Evolutionary conservation across 2,113 vertebrate genomes (phyloP).

Genomic region (Fulica atra): DNA sequence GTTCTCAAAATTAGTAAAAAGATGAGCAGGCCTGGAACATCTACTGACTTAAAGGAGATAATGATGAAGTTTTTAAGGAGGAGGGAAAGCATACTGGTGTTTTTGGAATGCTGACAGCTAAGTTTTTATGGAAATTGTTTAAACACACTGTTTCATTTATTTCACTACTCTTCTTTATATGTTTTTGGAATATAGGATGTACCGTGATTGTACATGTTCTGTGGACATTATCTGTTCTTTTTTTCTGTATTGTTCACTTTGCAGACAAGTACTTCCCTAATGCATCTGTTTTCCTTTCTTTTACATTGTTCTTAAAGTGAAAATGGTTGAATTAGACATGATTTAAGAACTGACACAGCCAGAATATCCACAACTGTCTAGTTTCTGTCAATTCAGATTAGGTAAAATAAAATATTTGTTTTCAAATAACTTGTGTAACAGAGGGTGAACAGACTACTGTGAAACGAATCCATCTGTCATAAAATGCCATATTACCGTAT

Average conservation of each 20-base stretch:
- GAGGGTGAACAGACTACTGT: background rate
- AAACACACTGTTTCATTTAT: background rate
- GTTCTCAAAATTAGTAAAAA: background rate
- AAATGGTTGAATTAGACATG: background rate
- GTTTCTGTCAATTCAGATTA: background rate
- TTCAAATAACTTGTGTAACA: constrained; percentile 8
- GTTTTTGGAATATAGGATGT: background rate
- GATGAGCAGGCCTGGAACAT: background rate
- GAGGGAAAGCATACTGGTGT: background rate
- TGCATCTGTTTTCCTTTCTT: background rate
- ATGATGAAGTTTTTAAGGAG: background rate
- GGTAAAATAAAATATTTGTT: constrained; percentile 28
- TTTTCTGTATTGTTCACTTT: background rate
- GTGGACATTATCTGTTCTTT: background rate
- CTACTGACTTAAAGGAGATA: background rate
- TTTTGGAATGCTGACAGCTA: background rate
- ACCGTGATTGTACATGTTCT: background rate
- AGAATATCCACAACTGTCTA: background rate
- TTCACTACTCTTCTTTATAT: background rate
- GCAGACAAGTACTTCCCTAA: background rate
- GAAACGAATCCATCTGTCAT: constrained; percentile 1
- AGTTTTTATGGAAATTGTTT: background rate
- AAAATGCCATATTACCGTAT: background rate
- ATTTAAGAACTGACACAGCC: background rate
- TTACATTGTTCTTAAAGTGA: background rate